These are phyloP conservation scores for Meandrina meandrites DNA, from an alignment of 92 coral and sea anemone genomes.

Conservation along the genomic window DNA sequence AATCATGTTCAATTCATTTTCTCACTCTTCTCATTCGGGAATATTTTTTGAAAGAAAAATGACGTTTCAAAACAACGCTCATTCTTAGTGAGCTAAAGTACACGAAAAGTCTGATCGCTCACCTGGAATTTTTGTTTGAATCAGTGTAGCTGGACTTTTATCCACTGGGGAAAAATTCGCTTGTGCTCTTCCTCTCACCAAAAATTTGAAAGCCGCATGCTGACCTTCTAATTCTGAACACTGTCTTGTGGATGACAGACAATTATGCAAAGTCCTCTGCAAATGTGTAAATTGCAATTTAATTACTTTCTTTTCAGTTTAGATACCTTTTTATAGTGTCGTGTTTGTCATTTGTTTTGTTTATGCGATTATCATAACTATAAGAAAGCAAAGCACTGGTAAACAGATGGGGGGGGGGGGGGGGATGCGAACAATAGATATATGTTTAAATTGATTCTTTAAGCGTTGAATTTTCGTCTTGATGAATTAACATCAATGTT, in stretches of 20 bases:
- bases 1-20: conserved; percentile 32
- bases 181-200: conserved; percentile 69
- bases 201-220: conserved; percentile 86
- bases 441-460: conserved; percentile 24
- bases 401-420: no score
- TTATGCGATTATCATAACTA: conserved; percentile 47
- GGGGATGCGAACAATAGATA: conserved; percentile 48
- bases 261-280: conserved; percentile 58
- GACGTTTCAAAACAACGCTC: neutral
- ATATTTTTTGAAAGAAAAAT: neutral
- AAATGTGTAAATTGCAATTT: conserved; percentile 79
- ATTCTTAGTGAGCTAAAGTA: neutral
- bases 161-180: conserved; percentile 15
- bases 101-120: conserved; percentile 19
- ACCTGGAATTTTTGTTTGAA: conserved; percentile 34
- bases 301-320: conserved; percentile 62
- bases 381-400: conserved; percentile 62
- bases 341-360: conserved; percentile 61
- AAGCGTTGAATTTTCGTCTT: conserved; percentile 8
- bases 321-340: conserved; percentile 36
- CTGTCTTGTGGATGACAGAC: conserved; percentile 40
- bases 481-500: neutral
- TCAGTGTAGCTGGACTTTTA: conserved; percentile 26
- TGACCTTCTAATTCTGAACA: conserved; percentile 17
- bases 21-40: neutral